Evolutionary conservation across 2,888 invertebrate genomes (phyloP).

Genomic region (Eugnorisma glareosa): DNA sequence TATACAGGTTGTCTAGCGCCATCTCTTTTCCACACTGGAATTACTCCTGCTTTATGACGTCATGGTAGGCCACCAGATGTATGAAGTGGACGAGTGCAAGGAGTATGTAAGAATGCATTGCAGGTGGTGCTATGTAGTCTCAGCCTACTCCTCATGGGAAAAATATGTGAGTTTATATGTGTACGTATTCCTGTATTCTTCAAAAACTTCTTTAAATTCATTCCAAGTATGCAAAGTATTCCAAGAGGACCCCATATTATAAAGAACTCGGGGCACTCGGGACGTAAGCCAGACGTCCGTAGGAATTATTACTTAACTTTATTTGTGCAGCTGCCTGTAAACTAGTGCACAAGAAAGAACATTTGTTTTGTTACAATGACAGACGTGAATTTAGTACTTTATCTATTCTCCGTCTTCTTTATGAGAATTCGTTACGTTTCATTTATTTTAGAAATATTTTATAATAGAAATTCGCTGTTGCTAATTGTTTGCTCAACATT

Average conservation of each 20-base stretch:
- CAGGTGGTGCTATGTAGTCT: neutral
- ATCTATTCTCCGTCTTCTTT: conserved; percentile 16
- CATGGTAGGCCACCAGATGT: too few relatives aligned
- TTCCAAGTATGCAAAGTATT: conserved; percentile 34
- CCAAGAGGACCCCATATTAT: conserved; percentile 37
- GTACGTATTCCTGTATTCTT: neutral
- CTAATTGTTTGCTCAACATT: neutral
- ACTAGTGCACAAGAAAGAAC: conserved; percentile 47
- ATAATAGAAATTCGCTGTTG: neutral
- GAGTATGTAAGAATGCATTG: neutral
- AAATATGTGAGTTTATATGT: neutral
- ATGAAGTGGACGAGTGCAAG: neutral
- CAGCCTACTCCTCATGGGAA: neutral
- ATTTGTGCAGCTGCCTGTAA: conserved; percentile 55
- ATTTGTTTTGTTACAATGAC: conserved; percentile 46
- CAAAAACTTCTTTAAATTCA: neutral
- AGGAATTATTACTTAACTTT: conserved; percentile 57
- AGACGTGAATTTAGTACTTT: conserved; percentile 29
- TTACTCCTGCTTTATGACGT: too few relatives aligned
- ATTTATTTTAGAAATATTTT: neutral
- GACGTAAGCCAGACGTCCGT: conserved; percentile 30
- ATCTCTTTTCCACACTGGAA: too few relatives aligned
- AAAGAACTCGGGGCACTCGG: conserved; percentile 36
- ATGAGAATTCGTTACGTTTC: neutral
- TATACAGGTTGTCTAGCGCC: too few relatives aligned